Base-by-base conservation (phyloP, 2,113 vertebrate species). In the Forbesichthys agassizii region DNA sequence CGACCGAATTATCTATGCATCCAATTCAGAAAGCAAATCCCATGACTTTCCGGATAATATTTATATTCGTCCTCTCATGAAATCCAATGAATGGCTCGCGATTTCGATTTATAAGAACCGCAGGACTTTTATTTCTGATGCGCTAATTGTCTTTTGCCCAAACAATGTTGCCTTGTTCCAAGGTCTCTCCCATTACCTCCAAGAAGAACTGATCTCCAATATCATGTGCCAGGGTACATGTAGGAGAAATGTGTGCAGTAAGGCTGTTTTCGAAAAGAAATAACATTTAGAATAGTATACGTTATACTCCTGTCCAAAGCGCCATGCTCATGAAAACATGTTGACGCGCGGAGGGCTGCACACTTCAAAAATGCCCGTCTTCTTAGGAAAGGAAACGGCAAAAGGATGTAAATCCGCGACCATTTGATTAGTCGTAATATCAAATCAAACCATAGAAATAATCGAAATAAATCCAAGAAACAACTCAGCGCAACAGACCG, bases 131-230 rank as follows among this genome's bases (percentile, higher is more conserved):
- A 81, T 58, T 75, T 33, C 84, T 80, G 46, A 57, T 78, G 85
- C 83, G 79, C 75, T 69, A 67, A 87, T 86, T 88, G 88, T 89
- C 84, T 81, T 74, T 75, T 79, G 53, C 49, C 49, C 77, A 82
- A 90, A 88, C 87, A 89, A 68, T 84, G 88, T 85, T 81, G 79
- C 86, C 88, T 89, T 89, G 89, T 90, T 90, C 80, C 83, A 74
- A 68, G 79, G 53, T 81, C 83, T 88, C 83, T 91, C 89, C 88
- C 90, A 91, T 92, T 86, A 86, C 90, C 86, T 63, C 79, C 68
- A 65, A 57, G 55, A 42, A 61, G 65, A 33, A 81, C 79, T 58
- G 16, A 46, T 56, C 68, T 77, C 82, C 64, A 61, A 53, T 12
- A 69, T 33, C 33, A 10, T 68, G 80, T 59, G 10, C 52, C 76